Base-by-base conservation (phyloP, 2,888 invertebrate genomes). In the Trachelus stipa region DNA sequence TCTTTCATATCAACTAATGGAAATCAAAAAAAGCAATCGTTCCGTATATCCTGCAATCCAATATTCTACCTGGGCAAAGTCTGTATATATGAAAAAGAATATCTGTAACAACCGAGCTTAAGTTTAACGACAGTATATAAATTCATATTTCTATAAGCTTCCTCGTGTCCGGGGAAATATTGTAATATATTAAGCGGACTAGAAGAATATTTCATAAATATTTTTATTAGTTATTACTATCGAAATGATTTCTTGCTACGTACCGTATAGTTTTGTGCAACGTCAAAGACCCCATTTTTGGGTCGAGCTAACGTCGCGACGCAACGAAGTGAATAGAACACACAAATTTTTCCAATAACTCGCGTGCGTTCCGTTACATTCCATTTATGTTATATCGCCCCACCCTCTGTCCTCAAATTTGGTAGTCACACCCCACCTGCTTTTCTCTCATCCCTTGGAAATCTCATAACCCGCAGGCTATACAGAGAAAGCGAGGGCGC, bases 261-360 rank as follows among this genome's bases (percentile, higher is more conserved):
- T 34, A 71, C 71, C 34, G 71, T 33, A 71, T 4, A 34, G 34
- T 23, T 31, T 71, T 71, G 12, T 34, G 71, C 71, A 31, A 71
- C 71, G 71, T 71, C 15, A 34, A 71, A 71, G 34, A 71, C 71
- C 71, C 71, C 71, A 71, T 71, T 71, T 31, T 71, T 30, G 33
- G 71, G 71, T 31, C 71, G 71, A 12, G 12, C 4, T 6, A 71
- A 34, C 71, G 71, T 34, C 15, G 33, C 71, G 12, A 31, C 34
- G 31, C 34, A 33, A 71, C 71, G 15, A 31, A 34, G 34, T 71
- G 33, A 23, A 71, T 23, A 31, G 71, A 23, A 11, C 33, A 71
- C 33, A 71, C 15, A 1, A 33, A 33, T 71, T 33, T 34, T 34
- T 15, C 71, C 34, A 71, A 71, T 71, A 71, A 34, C 71, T 31